A percentile compares a stretch with the other conserved stretches of the same genome.
These are phyloP conservation scores for Drosophila acutilabella DNA, from an alignment of 2,888 invertebrate genomes.

Conservation along the genomic window DNA sequence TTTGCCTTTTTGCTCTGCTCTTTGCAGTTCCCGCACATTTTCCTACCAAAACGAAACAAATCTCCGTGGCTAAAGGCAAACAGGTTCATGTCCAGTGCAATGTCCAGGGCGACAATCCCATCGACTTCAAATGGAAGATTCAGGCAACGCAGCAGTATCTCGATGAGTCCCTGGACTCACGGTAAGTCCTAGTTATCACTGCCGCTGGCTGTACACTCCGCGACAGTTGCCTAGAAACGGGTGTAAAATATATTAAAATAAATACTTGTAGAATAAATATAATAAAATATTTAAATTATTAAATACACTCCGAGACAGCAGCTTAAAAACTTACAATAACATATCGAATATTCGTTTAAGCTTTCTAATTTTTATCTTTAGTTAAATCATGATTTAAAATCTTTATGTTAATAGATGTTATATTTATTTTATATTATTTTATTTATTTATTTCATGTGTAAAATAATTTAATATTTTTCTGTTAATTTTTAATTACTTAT, in stretches of 20 bases:
- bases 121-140: conserved; percentile 93
- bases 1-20: conserved; percentile 46
- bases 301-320: too few relatives aligned
- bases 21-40: conserved; percentile 92
- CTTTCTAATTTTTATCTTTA: too few relatives aligned
- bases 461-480: too few relatives aligned
- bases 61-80: conserved; percentile 93
- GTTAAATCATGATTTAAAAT: too few relatives aligned
- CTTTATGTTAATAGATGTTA: neutral
- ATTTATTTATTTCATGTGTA: too few relatives aligned
- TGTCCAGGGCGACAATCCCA: conserved; percentile 94
- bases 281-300: too few relatives aligned
- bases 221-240: conserved; percentile 18
- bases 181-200: conserved; percentile 83
- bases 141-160: conserved; percentile 89
- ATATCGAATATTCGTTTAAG: too few relatives aligned
- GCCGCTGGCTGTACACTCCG: conserved; percentile 23
- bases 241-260: too few relatives aligned
- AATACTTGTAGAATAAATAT: too few relatives aligned
- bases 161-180: conserved; percentile 89
- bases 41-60: conserved; percentile 92
- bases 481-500: too few relatives aligned
- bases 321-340: too few relatives aligned
- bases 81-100: conserved; percentile 94
- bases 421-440: neutral